Percentiles rank a stretch among this genome's conserved stretches.
Conservation (phyloP, 2,113 vertebrate genomes). For the Lagenorhynchus albirostris region DNA sequence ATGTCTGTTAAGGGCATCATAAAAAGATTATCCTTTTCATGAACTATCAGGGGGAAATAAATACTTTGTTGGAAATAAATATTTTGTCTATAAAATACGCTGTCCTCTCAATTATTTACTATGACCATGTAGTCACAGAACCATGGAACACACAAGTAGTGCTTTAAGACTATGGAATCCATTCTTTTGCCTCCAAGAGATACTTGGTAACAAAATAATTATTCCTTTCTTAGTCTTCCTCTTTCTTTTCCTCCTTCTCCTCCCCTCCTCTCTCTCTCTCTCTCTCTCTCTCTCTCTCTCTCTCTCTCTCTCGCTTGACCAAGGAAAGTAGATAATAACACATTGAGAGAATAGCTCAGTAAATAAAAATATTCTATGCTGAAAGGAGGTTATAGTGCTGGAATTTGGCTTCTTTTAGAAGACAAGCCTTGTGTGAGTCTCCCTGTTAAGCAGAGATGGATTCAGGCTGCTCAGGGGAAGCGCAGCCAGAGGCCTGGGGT, state of each 20-base stretch:
- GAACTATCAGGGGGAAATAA: neutral
- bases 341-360: neutral
- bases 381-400: neutral
- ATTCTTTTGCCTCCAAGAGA: neutral
- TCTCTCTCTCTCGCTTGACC: neutral
- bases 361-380: neutral
- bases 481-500: neutral
- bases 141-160: neutral
- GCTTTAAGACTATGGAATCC: neutral
- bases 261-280: too few species aligned
- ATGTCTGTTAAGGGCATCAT: neutral
- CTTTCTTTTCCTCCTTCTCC: too few species aligned
- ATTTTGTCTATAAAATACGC: neutral
- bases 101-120: neutral
- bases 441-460: neutral
- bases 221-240: neutral
- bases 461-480: neutral
- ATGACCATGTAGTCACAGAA: neutral
- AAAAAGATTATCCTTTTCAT: neutral
- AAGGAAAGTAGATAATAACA: neutral
- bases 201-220: neutral
- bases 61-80: neutral
- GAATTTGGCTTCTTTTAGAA: neutral
- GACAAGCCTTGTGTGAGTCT: neutral
- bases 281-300: rapidly evolving